These are phyloP conservation scores for Trichonephila inaurata DNA, from an alignment of 1,140 invertebrate species.

Conservation along the genomic window DNA sequence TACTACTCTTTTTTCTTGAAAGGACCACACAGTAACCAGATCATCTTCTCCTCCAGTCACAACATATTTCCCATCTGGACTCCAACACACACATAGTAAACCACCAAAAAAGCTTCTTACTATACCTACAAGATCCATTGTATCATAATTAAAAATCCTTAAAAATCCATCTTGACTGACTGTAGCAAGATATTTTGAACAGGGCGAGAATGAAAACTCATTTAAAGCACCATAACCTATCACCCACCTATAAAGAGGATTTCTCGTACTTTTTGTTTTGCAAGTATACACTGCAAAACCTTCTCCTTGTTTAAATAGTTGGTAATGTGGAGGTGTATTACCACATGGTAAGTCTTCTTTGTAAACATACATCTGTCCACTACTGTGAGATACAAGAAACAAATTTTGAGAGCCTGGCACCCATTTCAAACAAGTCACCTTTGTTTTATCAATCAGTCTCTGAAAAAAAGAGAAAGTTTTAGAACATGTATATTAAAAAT, in stretches of 20 bases:
- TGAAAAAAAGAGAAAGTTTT: slow-evolving; percentile 82
- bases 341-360: slow-evolving; percentile 97
- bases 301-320: slow-evolving; percentile 96
- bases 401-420: slow-evolving; percentile 95
- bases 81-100: slow-evolving; percentile 96
- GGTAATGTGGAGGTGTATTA: slow-evolving; percentile 90
- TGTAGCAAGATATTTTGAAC: slow-evolving; percentile 93
- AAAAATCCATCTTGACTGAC: slow-evolving; percentile 98
- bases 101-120: slow-evolving; percentile 98
- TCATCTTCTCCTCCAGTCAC: slow-evolving; percentile 99
- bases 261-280: slow-evolving; percentile 97
- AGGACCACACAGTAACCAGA: slow-evolving; percentile 98
- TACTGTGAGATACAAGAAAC: slow-evolving; percentile 96
- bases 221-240: slow-evolving; percentile 93
- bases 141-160: slow-evolving; percentile 97
- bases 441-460: slow-evolving; percentile 98
- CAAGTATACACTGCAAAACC: slow-evolving; percentile 96
- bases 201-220: slow-evolving; percentile 98
- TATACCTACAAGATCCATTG: slow-evolving; percentile 95
- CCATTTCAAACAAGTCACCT: slow-evolving; percentile 99
- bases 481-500: too few relatives aligned
- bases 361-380: slow-evolving; percentile 98
- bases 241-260: slow-evolving; percentile 94
- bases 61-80: slow-evolving; percentile 96
- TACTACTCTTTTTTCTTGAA: slow-evolving; percentile 94